A percentile compares a stretch with the other conserved stretches of the same genome.
These are phyloP conservation scores for Myopa testacea DNA, from an alignment of 2,888 invertebrate genomes.

Conservation along the genomic window DNA sequence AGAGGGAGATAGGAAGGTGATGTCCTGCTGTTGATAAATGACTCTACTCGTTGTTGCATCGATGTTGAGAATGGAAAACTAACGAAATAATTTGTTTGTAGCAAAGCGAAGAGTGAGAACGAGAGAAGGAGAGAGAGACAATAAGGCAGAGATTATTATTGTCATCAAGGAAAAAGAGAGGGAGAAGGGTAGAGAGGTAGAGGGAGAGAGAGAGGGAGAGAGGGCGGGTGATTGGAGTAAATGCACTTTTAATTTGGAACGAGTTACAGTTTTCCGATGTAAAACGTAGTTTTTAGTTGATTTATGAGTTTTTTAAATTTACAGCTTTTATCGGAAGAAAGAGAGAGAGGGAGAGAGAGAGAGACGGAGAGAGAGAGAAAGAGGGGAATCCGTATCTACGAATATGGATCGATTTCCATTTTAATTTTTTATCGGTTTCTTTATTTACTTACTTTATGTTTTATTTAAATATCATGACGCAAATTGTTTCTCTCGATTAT, in stretches of 20 bases:
- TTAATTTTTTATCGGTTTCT: too few relatives aligned
- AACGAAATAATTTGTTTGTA: constrained; percentile 4
- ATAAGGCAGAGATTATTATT: too few relatives aligned
- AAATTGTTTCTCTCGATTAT: too few relatives aligned
- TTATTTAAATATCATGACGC: too few relatives aligned
- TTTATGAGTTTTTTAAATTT: too few relatives aligned
- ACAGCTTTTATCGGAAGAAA: too few relatives aligned
- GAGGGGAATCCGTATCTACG: too few relatives aligned
- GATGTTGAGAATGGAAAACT: not conserved
- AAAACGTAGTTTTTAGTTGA: not conserved
- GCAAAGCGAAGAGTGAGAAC: not conserved
- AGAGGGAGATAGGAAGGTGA: not conserved
- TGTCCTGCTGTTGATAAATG: not conserved
- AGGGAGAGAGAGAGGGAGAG: not conserved
- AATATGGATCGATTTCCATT: too few relatives aligned
- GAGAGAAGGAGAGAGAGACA: too few relatives aligned
- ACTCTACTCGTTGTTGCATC: not conserved
- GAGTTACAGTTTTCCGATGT: not conserved
- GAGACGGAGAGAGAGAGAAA: too few relatives aligned
- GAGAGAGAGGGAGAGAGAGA: not conserved
- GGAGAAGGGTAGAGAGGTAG: too few relatives aligned
- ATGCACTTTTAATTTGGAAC: not conserved
- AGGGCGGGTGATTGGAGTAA: not conserved
- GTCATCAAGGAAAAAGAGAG: not conserved
- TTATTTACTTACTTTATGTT: too few relatives aligned